Percentiles rank a stretch among this genome's conserved stretches.
Conservation (phyloP, 1,140 invertebrate species). For the Cherax quadricarinatus region DNA sequence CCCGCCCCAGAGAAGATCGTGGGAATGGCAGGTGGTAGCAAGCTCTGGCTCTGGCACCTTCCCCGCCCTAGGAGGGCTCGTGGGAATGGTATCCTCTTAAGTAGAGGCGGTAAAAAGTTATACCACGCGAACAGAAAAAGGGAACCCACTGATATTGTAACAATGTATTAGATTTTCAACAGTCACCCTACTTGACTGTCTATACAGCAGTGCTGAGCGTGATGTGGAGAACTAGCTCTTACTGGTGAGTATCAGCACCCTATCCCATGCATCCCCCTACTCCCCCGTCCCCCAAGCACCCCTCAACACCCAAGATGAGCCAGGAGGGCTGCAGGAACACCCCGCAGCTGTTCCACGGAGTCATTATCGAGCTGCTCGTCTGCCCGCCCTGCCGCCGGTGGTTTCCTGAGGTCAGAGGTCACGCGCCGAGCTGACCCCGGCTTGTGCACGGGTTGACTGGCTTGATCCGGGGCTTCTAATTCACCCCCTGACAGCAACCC, state of each 20-base stretch:
- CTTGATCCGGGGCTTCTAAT: not conserved
- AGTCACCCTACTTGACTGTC: no score
- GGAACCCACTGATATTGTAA: no score
- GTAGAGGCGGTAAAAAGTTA: no score
- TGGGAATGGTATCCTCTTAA: no score
- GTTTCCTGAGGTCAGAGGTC: constrained; percentile 33
- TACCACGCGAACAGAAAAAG: no score
- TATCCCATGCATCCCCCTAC: not conserved
- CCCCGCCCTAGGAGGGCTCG: no score
- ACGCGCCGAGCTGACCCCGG: not conserved
- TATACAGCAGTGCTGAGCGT: no score
- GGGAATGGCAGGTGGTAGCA: no score
- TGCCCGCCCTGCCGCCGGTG: constrained; percentile 35
- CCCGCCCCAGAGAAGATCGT: no score
- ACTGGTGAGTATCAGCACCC: not conserved
- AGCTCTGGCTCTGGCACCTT: no score
- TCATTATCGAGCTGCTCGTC: not conserved
- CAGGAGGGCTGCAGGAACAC: not conserved
- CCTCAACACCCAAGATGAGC: not conserved
- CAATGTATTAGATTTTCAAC: no score
- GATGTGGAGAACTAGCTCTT: no score
- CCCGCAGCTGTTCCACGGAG: not conserved
- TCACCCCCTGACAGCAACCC: not conserved
- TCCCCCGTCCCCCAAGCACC: not conserved
- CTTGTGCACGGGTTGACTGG: constrained; percentile 32